Evolutionary conservation across 1,140 invertebrate species (phyloP).

Genomic region (Steinernema khuongi): DNA sequence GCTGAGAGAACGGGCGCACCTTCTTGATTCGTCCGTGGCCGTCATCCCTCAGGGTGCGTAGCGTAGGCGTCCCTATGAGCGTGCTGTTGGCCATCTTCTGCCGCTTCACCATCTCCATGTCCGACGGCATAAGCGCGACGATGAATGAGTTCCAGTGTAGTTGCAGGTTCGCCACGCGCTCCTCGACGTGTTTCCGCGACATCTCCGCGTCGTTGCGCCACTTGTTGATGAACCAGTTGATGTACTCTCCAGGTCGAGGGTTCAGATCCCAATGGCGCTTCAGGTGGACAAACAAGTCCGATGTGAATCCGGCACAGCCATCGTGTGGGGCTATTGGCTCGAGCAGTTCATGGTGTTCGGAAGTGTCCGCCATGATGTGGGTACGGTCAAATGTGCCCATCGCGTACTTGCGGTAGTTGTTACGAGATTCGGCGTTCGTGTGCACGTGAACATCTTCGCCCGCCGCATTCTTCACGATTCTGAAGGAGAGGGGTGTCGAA

Average conservation of each 20-base stretch:
- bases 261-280: conserved; percentile 44
- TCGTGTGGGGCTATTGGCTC: conserved; percentile 28
- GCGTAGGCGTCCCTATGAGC: not conserved
- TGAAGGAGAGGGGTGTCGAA: conserved; percentile 32
- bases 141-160: conserved; percentile 35
- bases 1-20: not conserved
- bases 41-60: not conserved
- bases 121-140: conserved; percentile 26
- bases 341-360: conserved; percentile 15
- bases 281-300: conserved; percentile 36
- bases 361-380: conserved; percentile 20
- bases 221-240: conserved; percentile 34
- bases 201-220: conserved; percentile 11
- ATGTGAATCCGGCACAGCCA: conserved; percentile 44
- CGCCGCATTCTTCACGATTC: not conserved
- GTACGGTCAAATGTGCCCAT: conserved; percentile 28
- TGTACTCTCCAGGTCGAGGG: conserved; percentile 19
- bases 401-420: conserved; percentile 27
- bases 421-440: conserved; percentile 8
- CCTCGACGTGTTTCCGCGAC: conserved; percentile 7
- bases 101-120: conserved; percentile 23
- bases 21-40: not conserved
- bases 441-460: not conserved
- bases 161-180: conserved; percentile 24
- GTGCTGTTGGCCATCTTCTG: not conserved